A percentile compares a stretch with the other conserved stretches of the same genome.
phyloP scores from a whole-genome alignment of 2,797 vertebrate genomes.

The Enteromius treurensis region DNA sequence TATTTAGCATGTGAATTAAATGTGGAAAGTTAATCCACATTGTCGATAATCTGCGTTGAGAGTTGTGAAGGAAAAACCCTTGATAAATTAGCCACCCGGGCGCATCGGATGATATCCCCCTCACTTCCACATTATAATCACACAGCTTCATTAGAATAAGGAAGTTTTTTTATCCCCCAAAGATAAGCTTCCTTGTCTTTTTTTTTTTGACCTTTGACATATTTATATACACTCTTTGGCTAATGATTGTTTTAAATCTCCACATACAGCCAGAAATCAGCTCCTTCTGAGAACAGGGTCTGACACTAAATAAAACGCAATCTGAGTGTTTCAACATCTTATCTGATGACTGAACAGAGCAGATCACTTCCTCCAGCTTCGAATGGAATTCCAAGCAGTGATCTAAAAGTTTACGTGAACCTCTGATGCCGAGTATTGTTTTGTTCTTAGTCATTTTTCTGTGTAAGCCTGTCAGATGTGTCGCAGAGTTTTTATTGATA shows the following conservation, averaged over 20 bases:
- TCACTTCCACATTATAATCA: background rate
- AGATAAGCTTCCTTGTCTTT: background rate
- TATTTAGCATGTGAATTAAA: background rate
- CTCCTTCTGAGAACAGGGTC: background rate
- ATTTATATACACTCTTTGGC: background rate
- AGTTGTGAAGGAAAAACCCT: background rate
- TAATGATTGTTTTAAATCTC: background rate
- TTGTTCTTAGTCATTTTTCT: constrained; percentile 60
- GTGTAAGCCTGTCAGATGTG: constrained; percentile 44
- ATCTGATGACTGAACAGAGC: constrained; percentile 2
- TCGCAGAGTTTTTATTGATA: constrained; percentile 44
- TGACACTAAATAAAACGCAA: background rate
- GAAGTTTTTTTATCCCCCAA: background rate
- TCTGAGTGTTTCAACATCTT: background rate
- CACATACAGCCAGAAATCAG: background rate
- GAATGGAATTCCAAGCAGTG: constrained; percentile 38
- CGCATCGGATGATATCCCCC: background rate
- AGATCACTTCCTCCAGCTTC: constrained; percentile 50
- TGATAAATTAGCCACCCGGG: background rate
- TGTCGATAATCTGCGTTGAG: background rate
- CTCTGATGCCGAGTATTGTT: constrained; percentile 36
- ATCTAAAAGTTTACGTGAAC: constrained; percentile 51
- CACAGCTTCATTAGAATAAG: constrained; percentile 8
- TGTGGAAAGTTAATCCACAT: background rate
- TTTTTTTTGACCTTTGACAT: background rate